phyloP scores from a whole-genome alignment of 2,797 vertebrate genomes.

The Margarornis squamiger region DNA sequence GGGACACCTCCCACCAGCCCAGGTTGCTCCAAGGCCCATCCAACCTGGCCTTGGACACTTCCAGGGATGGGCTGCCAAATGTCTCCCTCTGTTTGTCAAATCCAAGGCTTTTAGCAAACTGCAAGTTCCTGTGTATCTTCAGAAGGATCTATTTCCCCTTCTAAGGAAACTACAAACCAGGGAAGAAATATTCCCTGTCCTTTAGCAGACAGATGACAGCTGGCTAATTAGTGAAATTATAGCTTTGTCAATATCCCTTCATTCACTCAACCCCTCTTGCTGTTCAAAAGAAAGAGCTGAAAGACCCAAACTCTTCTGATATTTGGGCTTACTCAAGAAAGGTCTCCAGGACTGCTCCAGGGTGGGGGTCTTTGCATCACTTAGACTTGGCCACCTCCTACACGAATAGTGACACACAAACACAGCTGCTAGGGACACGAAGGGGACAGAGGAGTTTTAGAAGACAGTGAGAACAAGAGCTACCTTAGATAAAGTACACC shows the following conservation, averaged over 20 bases:
- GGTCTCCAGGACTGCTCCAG: background rate
- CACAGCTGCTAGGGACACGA: rapidly evolving
- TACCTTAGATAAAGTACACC: background rate
- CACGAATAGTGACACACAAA: background rate
- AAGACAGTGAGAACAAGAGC: background rate
- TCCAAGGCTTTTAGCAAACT: background rate
- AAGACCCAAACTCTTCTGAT: background rate
- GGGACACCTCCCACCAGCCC: background rate
- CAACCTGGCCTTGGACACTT: background rate
- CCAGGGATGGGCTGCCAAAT: background rate
- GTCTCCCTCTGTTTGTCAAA: background rate
- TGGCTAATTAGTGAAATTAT: conserved; percentile 50
- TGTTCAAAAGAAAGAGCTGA: background rate
- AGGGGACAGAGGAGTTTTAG: background rate
- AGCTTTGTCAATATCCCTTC: conserved; percentile 42
- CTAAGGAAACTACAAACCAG: background rate
- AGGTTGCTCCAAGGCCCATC: background rate
- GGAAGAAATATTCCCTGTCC: conserved; percentile 33
- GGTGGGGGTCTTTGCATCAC: background rate
- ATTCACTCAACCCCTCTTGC: background rate
- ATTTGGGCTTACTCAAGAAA: background rate
- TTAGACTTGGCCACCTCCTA: background rate
- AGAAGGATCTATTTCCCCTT: background rate
- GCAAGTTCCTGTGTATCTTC: background rate
- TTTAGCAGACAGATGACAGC: background rate